These are phyloP conservation scores for Adelges cooleyi DNA, from an alignment of 1,140 invertebrate species.

Conservation along the genomic window DNA sequence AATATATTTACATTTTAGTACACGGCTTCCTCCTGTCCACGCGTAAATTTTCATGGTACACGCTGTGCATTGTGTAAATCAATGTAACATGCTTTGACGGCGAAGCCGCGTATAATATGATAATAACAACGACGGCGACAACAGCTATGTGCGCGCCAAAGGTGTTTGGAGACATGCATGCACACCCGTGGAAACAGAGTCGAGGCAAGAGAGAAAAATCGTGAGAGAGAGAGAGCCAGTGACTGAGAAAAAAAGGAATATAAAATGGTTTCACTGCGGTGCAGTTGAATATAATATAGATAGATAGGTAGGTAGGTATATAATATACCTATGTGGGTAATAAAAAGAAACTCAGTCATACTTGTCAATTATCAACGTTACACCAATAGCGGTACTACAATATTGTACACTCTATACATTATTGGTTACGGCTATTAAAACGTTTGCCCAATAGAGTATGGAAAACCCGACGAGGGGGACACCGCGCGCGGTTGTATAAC, in stretches of 20 bases:
- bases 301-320: too few species aligned
- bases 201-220: background rate
- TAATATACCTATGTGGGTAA: background rate
- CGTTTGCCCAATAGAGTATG: slow-evolving; percentile 22
- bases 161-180: too few species aligned
- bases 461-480: background rate
- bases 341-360: slow-evolving; percentile 25
- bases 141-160: too few species aligned
- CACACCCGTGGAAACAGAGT: too few species aligned
- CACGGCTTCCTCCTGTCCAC: too few species aligned
- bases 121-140: background rate
- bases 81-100: background rate
- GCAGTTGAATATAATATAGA: too few species aligned
- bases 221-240: background rate
- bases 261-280: slow-evolving; percentile 15
- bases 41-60: slow-evolving; percentile 15
- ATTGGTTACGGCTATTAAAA: slow-evolving; percentile 23
- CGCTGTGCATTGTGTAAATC: background rate
- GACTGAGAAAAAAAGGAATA: background rate
- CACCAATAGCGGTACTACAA: slow-evolving; percentile 23
- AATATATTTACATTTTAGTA: too few species aligned
- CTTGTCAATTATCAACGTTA: slow-evolving; percentile 26
- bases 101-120: slow-evolving; percentile 1
- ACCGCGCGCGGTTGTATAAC: background rate
- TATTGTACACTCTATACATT: background rate